Evolutionary conservation across 2,797 vertebrate species (phyloP).

Genomic region (Holocentrus rufus): DNA sequence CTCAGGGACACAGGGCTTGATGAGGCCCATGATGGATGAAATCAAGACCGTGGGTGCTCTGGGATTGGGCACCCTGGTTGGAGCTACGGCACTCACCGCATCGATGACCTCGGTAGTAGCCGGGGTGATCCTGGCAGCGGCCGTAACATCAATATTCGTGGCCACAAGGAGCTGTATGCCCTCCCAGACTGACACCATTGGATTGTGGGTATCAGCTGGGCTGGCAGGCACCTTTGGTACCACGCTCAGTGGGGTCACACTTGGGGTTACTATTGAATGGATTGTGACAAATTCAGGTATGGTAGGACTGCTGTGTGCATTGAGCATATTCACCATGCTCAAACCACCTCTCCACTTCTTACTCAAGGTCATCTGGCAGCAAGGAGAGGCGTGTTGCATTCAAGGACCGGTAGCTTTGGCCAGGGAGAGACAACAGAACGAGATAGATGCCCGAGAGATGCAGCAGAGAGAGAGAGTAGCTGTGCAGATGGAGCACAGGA

Average conservation of each 20-base stretch:
- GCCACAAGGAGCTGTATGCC: slow-evolving; percentile 23
- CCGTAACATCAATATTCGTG: slow-evolving; percentile 60
- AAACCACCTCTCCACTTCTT: slow-evolving; percentile 65
- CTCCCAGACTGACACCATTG: slow-evolving; percentile 14
- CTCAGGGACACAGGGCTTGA: slow-evolving; percentile 18
- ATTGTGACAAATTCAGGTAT: slow-evolving; percentile 64
- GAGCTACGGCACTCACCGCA: slow-evolving; percentile 73
- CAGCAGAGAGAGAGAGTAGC: slow-evolving; percentile 61
- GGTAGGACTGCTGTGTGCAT: slow-evolving; percentile 69
- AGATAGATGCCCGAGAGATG: slow-evolving; percentile 44
- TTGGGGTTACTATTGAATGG: slow-evolving; percentile 66
- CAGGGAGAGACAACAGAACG: slow-evolving; percentile 35
- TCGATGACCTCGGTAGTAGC: slow-evolving; percentile 73
- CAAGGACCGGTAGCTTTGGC: neutral
- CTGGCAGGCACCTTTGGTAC: slow-evolving; percentile 65
- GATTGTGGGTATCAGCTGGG: slow-evolving; percentile 66
- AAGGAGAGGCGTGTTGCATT: slow-evolving; percentile 49
- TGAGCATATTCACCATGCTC: slow-evolving; percentile 69
- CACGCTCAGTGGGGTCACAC: slow-evolving; percentile 69
- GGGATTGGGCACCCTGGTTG: slow-evolving; percentile 75
- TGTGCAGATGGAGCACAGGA: slow-evolving; percentile 71
- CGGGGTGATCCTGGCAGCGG: slow-evolving; percentile 73
- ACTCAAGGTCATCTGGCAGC: slow-evolving; percentile 56
- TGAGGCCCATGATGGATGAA: slow-evolving; percentile 71
- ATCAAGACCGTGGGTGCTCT: slow-evolving; percentile 72